Conservation (phyloP, 2,797 vertebrate genomes). For the Nasua narica region DNA sequence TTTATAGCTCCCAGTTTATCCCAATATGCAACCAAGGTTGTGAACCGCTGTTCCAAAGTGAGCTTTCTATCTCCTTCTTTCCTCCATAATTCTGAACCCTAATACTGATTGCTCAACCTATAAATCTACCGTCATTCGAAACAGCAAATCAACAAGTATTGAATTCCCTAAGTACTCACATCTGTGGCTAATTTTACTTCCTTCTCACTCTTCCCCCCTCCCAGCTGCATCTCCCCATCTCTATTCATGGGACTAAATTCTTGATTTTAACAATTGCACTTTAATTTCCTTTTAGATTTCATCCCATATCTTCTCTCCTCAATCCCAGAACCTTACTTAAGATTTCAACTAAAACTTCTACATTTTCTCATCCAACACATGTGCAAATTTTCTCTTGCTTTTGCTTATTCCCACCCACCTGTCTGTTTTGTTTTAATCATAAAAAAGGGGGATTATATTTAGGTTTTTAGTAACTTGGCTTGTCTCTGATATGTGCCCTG, state of each 20-base stretch:
- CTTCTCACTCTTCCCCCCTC: background rate
- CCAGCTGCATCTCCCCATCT: slow-evolving; percentile 51
- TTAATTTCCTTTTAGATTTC: slow-evolving; percentile 60
- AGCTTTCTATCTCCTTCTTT: background rate
- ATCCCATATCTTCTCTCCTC: slow-evolving; percentile 1
- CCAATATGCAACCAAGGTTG: background rate
- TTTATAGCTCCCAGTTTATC: background rate
- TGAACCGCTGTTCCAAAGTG: background rate
- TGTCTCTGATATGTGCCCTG: background rate
- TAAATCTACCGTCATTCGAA: slow-evolving; percentile 9
- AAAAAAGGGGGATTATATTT: background rate
- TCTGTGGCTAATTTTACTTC: slow-evolving; percentile 67
- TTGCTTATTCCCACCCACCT: background rate
- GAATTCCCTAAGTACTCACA: slow-evolving; percentile 68
- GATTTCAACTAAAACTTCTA: slow-evolving; percentile 32
- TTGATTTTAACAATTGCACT: slow-evolving; percentile 60
- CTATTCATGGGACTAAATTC: slow-evolving; percentile 32
- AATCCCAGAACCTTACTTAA: slow-evolving; percentile 25
- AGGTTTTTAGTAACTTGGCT: slow-evolving; percentile 1
- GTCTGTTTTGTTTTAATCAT: background rate
- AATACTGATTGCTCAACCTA: slow-evolving; percentile 58
- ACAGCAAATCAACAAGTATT: slow-evolving; percentile 72
- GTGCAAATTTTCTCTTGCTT: slow-evolving; percentile 19
- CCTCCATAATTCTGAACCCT: background rate
- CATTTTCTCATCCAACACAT: background rate